These are phyloP conservation scores for Notarius lentiginosus DNA, from an alignment of 2,113 vertebrate species.

Conservation along the genomic window DNA sequence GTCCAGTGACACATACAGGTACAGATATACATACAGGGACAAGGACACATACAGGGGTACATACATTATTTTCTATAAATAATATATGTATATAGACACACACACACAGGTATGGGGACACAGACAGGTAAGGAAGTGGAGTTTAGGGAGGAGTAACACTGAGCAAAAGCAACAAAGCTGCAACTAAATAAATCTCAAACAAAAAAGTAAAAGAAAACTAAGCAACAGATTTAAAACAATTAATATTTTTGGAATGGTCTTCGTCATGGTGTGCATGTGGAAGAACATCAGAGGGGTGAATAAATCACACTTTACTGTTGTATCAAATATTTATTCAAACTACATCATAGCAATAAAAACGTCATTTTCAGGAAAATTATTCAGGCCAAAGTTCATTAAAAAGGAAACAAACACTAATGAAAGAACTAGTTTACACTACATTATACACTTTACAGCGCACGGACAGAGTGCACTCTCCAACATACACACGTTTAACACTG, in stretches of 20 bases:
- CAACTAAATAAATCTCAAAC: neutral
- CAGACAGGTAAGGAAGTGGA: neutral
- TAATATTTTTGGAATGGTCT: neutral
- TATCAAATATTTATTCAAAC: constrained; percentile 18
- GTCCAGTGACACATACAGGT: too few relatives aligned
- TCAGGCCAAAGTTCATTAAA: neutral
- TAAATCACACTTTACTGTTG: neutral
- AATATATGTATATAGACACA: too few relatives aligned
- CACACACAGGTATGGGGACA: too few relatives aligned
- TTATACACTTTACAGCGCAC: neutral
- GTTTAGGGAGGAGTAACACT: neutral
- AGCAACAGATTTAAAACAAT: neutral
- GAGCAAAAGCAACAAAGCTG: neutral
- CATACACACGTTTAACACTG: neutral
- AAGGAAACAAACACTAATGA: neutral
- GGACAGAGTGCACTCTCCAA: neutral
- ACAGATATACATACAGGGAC: too few relatives aligned
- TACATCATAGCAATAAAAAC: neutral
- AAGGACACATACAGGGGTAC: too few relatives aligned
- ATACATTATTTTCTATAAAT: too few relatives aligned
- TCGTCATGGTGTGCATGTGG: neutral
- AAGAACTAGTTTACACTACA: neutral
- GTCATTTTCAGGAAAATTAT: neutral
- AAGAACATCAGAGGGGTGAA: neutral
- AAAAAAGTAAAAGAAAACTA: neutral